Evolutionary conservation across 2,797 vertebrate genomes (phyloP), one percentile per base, ranked within the genome.

Genomic region (Galaxias olidus): DNA sequence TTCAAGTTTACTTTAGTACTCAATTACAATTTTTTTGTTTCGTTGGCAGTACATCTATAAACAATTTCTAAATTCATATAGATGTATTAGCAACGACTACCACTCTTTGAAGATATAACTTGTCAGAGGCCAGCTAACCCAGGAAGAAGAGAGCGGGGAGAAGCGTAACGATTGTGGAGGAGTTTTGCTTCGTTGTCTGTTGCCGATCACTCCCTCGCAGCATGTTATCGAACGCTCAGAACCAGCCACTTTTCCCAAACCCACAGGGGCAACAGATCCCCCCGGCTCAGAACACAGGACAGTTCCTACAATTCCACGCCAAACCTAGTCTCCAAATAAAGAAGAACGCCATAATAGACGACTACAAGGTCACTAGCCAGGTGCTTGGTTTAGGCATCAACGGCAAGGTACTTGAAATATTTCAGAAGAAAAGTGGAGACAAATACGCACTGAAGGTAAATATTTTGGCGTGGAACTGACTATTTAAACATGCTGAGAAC

Each of bases 361-460:
- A 98, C 63, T 98, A 98, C 92, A 96, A 95, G 92, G 94, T 98
- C 79, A 98, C 96, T 77, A 95, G 86, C 76, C 95, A 96, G 87
- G 96, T 98, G 65, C 81, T 98, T 83, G 97, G 97, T 1, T 89
- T 97, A 71, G 96, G 97, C 46, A 98, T 98, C 89, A 98, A 98
- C 83, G 96, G 97, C 50, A 98, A 96, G 85, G 96, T 98, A 71
- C 86, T 98, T 55, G 95, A 98, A 73, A 95, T 98, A 78, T 94
- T 94, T 70, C 93, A 92, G 58, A 98, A 94, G 92, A 95, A 92
- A 77, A 95, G 90, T 10, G 93, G 90, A 0, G 94, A 95, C 51
- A 98, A 97, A 78, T 98, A 94, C 68, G 97, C 97, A 0, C 87
- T 98, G 0, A 98, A 98, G 93, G 97, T 98, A 85, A 77, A 78